Percentiles rank a stretch among this genome's conserved stretches.
phyloP scores from a whole-genome alignment of 2,888 invertebrate species.

The Allophyes oxyacanthae region DNA sequence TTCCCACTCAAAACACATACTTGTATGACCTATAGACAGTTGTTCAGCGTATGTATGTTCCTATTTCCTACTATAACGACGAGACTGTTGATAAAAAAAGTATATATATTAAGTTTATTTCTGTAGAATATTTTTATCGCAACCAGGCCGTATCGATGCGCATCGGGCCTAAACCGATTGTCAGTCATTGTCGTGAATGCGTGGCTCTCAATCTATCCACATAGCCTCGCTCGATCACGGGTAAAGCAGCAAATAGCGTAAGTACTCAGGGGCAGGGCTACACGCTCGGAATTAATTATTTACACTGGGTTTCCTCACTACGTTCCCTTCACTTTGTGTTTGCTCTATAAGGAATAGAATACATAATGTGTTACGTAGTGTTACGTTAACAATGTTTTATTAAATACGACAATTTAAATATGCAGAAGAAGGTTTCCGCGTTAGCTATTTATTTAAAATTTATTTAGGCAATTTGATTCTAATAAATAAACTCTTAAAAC shows the following conservation, averaged over 20 bases:
- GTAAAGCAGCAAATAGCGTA: slow-evolving; percentile 46
- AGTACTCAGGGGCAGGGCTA: slow-evolving; percentile 37
- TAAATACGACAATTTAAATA: background rate
- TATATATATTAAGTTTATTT: background rate
- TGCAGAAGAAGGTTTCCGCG: too few species aligned
- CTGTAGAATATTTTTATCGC: slow-evolving; percentile 3
- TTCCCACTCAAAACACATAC: too few species aligned
- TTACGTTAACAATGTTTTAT: slow-evolving; percentile 15
- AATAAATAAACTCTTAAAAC: too few species aligned
- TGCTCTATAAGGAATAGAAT: slow-evolving; percentile 42
- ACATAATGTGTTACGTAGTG: slow-evolving; percentile 34
- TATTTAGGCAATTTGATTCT: too few species aligned
- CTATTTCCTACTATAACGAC: too few species aligned
- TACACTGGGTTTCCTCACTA: slow-evolving; percentile 48
- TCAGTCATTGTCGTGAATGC: slow-evolving; percentile 31
- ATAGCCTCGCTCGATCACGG: slow-evolving; percentile 34
- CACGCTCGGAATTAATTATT: slow-evolving; percentile 51
- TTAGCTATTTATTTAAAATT: too few species aligned
- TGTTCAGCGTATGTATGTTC: too few species aligned
- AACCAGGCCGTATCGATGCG: slow-evolving; percentile 1
- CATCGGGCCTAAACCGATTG: slow-evolving; percentile 32
- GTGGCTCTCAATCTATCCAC: slow-evolving; percentile 39
- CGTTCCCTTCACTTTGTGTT: slow-evolving; percentile 47
- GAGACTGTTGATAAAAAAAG: too few species aligned
- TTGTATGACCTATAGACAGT: too few species aligned